phyloP scores from a whole-genome alignment of 2,113 vertebrate genomes.

The Kryptolebias marmoratus region DNA sequence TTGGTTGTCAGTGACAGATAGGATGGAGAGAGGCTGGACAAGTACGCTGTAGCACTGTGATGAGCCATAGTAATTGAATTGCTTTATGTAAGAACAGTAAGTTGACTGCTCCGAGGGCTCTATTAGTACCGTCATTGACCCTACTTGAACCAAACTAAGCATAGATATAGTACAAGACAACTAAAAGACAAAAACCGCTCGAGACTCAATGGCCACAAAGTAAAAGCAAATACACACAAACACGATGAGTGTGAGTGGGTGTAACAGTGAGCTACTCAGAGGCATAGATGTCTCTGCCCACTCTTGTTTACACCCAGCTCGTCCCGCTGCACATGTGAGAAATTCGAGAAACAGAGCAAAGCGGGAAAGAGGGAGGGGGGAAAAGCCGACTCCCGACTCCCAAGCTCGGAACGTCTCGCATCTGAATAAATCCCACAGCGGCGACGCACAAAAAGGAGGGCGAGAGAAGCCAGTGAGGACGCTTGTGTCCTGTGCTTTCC shows the following conservation, averaged over 20 bases:
- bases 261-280: slow-evolving; percentile 56
- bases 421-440: slow-evolving; percentile 46
- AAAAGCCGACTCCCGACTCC: slow-evolving; percentile 59
- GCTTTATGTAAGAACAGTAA: slow-evolving; percentile 47
- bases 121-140: slow-evolving; percentile 47
- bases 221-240: slow-evolving; percentile 35
- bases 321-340: slow-evolving; percentile 47
- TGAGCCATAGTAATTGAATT: slow-evolving; percentile 38
- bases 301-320: slow-evolving; percentile 49
- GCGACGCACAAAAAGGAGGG: background rate
- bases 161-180: slow-evolving; percentile 32
- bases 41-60: slow-evolving; percentile 28
- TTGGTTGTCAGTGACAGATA: slow-evolving; percentile 12
- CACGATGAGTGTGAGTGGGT: slow-evolving; percentile 38
- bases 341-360: slow-evolving; percentile 7
- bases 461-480: slow-evolving; percentile 3
- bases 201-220: background rate
- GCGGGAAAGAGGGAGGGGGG: background rate
- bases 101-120: slow-evolving; percentile 46
- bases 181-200: slow-evolving; percentile 17
- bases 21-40: slow-evolving; percentile 15
- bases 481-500: slow-evolving; percentile 32
- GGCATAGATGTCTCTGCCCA: slow-evolving; percentile 47
- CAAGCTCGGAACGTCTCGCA: slow-evolving; percentile 59
- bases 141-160: slow-evolving; percentile 45